Conservation (phyloP, 2,888 invertebrate genomes). For the Microdon myrmicae region DNA sequence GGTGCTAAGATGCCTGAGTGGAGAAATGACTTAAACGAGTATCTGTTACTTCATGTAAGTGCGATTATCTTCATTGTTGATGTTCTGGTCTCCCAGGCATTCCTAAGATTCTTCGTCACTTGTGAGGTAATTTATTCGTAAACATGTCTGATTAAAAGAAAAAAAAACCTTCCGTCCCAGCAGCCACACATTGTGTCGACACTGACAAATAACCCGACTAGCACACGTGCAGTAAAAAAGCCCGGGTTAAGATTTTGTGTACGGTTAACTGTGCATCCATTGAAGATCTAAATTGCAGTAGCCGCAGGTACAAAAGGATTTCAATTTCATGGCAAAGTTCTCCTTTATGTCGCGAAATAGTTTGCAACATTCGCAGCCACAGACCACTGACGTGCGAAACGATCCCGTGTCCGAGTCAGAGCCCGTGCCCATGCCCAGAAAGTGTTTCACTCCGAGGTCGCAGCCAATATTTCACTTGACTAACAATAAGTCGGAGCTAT, state of each 20-base stretch:
- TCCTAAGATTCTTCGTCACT: constrained; percentile 29
- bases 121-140: constrained; percentile 42
- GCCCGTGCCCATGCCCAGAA: constrained; percentile 22
- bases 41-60: too few species aligned
- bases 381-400: background rate
- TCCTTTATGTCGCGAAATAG: constrained; percentile 21
- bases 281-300: constrained; percentile 46
- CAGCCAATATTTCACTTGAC: constrained; percentile 46
- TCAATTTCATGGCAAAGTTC: constrained; percentile 41
- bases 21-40: too few species aligned
- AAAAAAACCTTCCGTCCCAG: constrained; percentile 22
- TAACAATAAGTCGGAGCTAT: constrained; percentile 37
- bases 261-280: constrained; percentile 37
- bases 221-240: constrained; percentile 39
- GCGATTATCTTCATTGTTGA: too few species aligned
- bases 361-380: constrained; percentile 15
- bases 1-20: too few species aligned
- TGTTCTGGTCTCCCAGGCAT: too few species aligned
- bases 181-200: constrained; percentile 39
- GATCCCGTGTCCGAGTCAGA: too few species aligned
- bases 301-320: constrained; percentile 46
- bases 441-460: constrained; percentile 36
- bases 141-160: constrained; percentile 26
- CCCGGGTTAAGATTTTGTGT: constrained; percentile 25
- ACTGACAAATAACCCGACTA: constrained; percentile 37